These are phyloP conservation scores for Drosophila planitibia DNA, from an alignment of 2,888 invertebrate genomes.

Conservation along the genomic window DNA sequence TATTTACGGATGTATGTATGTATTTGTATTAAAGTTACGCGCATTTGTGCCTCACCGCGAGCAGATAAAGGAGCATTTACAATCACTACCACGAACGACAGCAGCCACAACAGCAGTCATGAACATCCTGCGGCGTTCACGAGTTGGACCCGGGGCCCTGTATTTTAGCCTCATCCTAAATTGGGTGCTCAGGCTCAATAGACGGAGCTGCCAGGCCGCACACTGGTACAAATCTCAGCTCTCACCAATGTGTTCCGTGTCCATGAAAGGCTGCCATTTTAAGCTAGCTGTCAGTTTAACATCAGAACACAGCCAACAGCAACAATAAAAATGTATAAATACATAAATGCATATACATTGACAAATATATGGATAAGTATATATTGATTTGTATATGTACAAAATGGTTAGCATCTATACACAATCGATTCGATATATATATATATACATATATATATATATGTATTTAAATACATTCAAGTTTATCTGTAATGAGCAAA, in stretches of 20 bases:
- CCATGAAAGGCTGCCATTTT: slow-evolving; percentile 60
- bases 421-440: slow-evolving; percentile 2
- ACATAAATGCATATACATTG: not conserved
- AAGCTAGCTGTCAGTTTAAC: slow-evolving; percentile 29
- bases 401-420: not conserved
- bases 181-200: slow-evolving; percentile 72
- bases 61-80: slow-evolving; percentile 64
- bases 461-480: slow-evolving; percentile 18
- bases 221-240: slow-evolving; percentile 45
- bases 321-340: not conserved
- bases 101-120: slow-evolving; percentile 73
- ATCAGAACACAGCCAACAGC: not conserved
- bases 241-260: slow-evolving; percentile 26
- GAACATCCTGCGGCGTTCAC: slow-evolving; percentile 83
- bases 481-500: slow-evolving; percentile 32
- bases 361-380: not conserved
- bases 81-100: slow-evolving; percentile 57
- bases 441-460: slow-evolving; percentile 7
- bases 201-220: slow-evolving; percentile 38
- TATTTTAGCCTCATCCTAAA: slow-evolving; percentile 82
- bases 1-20: not conserved
- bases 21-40: slow-evolving; percentile 41
- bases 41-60: slow-evolving; percentile 41
- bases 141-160: slow-evolving; percentile 81
- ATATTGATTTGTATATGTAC: not conserved